Percentiles rank a stretch among this genome's conserved stretches.
These are phyloP conservation scores for Siphlonurus alternatus DNA, from an alignment of 2,888 invertebrate species.

Conservation along the genomic window DNA sequence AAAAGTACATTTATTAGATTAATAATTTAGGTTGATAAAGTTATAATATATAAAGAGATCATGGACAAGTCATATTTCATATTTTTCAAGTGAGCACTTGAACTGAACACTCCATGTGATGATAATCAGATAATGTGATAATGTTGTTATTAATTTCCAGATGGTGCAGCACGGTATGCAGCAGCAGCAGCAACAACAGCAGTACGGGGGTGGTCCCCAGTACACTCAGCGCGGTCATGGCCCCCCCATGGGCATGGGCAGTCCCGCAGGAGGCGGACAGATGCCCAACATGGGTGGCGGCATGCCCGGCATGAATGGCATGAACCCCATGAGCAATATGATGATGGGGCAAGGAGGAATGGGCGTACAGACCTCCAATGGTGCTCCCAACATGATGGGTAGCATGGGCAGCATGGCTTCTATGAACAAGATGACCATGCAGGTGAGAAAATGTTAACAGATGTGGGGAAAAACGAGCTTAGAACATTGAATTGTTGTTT, in stretches of 20 bases:
- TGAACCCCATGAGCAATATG: constrained; percentile 48
- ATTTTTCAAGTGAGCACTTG: no score
- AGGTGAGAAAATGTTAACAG: constrained; percentile 29
- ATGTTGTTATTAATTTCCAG: no score
- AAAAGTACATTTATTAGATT: no score
- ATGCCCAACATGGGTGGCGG: constrained; percentile 32
- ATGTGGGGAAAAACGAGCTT: constrained; percentile 15
- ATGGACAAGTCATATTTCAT: no score
- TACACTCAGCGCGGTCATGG: constrained; percentile 39
- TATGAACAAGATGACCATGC: constrained; percentile 17
- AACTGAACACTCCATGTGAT: no score
- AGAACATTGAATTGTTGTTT: constrained; percentile 2
- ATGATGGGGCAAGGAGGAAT: constrained; percentile 27
- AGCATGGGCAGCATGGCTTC: constrained; percentile 14
- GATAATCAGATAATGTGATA: no score
- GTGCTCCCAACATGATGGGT: constrained; percentile 20
- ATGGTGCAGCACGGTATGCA: constrained; percentile 39
- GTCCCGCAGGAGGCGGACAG: constrained; percentile 18
- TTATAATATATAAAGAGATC: no score
- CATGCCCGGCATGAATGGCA: constrained; percentile 32
- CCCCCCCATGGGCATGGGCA: constrained; percentile 37
- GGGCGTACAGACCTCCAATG: constrained; percentile 18
- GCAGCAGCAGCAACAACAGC: constrained; percentile 42
- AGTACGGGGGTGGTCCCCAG: constrained; percentile 35
- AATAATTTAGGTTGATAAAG: no score